Percentiles rank a stretch among this genome's conserved stretches.
These are phyloP conservation scores for Onychostoma macrolepis DNA, from an alignment of 2,113 vertebrate genomes.

Conservation along the genomic window DNA sequence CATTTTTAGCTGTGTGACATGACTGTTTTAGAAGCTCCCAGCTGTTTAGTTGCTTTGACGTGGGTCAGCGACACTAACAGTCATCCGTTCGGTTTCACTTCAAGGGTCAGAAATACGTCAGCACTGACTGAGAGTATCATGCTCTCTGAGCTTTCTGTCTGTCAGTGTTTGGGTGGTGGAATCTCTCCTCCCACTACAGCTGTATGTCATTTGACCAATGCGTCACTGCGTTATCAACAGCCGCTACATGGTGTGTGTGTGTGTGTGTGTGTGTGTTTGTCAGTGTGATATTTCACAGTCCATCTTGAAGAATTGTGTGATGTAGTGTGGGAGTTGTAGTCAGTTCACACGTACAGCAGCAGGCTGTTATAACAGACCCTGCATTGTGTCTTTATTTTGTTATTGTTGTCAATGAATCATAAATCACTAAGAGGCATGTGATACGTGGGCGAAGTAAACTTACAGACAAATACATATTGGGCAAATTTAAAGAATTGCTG, in stretches of 20 bases:
- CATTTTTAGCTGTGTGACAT: background rate
- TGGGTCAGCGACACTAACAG: too few relatives aligned
- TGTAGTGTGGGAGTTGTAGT: slow-evolving; percentile 64
- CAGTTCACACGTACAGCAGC: slow-evolving; percentile 40
- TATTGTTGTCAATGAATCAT: background rate
- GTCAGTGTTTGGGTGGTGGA: background rate
- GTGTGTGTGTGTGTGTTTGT: slow-evolving; percentile 39
- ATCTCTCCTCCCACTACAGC: slow-evolving; percentile 25
- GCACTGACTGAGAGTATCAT: background rate
- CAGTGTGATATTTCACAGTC: slow-evolving; percentile 61
- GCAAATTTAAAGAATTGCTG: background rate
- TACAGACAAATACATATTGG: background rate
- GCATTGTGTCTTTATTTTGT: slow-evolving; percentile 20
- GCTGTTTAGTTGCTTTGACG: background rate
- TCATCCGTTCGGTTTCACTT: background rate
- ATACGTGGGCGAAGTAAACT: background rate
- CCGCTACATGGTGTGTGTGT: background rate
- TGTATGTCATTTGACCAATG: slow-evolving; percentile 32
- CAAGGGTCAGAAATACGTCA: slow-evolving; percentile 1
- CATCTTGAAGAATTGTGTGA: slow-evolving; percentile 62
- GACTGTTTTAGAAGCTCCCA: background rate
- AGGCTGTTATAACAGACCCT: slow-evolving; percentile 24
- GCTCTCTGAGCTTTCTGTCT: background rate
- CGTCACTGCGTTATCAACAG: background rate
- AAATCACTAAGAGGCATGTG: background rate